Conservation (phyloP, 2,797 vertebrate genomes). For the Emydoidea blandingii region DNA sequence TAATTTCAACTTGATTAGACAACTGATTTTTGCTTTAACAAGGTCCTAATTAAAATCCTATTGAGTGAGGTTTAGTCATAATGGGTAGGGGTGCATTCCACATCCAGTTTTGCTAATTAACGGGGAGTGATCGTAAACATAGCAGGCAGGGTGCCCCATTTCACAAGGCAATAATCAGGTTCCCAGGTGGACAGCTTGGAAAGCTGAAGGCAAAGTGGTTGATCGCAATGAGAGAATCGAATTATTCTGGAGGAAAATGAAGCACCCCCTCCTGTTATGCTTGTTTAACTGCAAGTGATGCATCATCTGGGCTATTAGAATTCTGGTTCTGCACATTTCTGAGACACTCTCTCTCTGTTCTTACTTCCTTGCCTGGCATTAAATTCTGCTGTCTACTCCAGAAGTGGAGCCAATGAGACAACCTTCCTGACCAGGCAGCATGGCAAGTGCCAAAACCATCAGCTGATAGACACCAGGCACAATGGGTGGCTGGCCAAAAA, state of each 20-base stretch:
- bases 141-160: accelerated
- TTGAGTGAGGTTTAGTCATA: not conserved
- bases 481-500: not conserved
- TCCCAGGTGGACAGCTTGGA: accelerated
- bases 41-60: slow-evolving; percentile 42
- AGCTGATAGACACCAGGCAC: accelerated
- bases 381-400: not conserved
- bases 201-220: not conserved
- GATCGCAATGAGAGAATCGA: not conserved
- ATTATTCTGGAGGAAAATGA: not conserved
- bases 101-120: not conserved
- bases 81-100: not conserved
- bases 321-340: accelerated
- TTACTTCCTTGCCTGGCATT: not conserved
- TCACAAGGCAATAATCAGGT: accelerated
- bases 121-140: not conserved
- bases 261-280: not conserved
- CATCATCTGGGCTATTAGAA: accelerated
- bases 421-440: not conserved
- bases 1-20: slow-evolving; percentile 67
- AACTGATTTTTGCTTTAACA: slow-evolving; percentile 34
- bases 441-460: not conserved
- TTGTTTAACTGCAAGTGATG: not conserved
- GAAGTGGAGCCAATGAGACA: not conserved
- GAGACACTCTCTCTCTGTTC: accelerated